A percentile compares a stretch with the other conserved stretches of the same genome.
Evolutionary conservation across 2,888 invertebrate species (phyloP).

Genomic region (Camptogramma bilineatum): DNA sequence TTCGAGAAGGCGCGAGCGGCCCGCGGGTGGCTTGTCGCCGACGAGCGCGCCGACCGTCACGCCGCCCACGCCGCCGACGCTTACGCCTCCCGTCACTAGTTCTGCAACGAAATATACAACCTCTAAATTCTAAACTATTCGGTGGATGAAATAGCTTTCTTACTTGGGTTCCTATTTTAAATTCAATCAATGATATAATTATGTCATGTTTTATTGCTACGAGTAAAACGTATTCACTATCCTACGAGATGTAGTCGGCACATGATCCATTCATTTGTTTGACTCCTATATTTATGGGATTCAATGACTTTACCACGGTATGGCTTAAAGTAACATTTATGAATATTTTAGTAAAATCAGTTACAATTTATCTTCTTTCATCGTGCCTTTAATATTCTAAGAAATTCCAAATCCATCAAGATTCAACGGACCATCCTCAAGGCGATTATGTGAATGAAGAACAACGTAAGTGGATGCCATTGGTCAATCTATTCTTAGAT

Average conservation of each 20-base stretch:
- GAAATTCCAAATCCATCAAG: neutral
- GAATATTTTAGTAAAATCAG: too few relatives aligned
- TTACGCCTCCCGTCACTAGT: constrained; percentile 73
- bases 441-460: neutral
- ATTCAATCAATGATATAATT: too few relatives aligned
- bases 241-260: too few relatives aligned
- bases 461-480: constrained; percentile 1
- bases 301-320: too few relatives aligned
- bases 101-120: constrained; percentile 55
- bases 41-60: constrained; percentile 71
- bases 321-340: too few relatives aligned
- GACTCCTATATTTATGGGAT: too few relatives aligned
- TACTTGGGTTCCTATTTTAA: too few relatives aligned
- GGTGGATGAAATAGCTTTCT: too few relatives aligned
- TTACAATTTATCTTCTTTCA: too few relatives aligned
- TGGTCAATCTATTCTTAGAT: neutral
- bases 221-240: too few relatives aligned
- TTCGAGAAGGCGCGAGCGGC: constrained; percentile 96
- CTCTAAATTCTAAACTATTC: neutral
- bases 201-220: too few relatives aligned
- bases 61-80: constrained; percentile 63
- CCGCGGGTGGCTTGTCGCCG: constrained; percentile 85
- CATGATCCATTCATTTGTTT: too few relatives aligned
- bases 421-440: neutral
- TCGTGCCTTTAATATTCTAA: neutral